Evolutionary conservation across 1,140 invertebrate species (phyloP).

Genomic region (Araneus ventricosus): DNA sequence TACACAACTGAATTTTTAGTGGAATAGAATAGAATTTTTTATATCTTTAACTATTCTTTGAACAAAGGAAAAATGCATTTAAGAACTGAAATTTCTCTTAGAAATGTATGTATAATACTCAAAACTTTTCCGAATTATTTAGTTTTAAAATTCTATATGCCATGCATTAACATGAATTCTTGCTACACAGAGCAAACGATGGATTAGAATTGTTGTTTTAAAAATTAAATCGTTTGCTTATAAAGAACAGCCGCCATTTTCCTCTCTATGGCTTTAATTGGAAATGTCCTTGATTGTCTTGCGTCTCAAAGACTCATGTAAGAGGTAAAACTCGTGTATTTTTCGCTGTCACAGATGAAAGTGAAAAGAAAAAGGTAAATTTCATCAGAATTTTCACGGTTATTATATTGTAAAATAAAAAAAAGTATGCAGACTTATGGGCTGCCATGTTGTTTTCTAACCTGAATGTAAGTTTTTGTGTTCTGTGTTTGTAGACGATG

Average conservation of each 20-base stretch:
- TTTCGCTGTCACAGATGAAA: background rate
- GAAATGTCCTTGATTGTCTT: background rate
- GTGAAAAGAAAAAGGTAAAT: background rate
- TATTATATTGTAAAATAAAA: constrained; percentile 47
- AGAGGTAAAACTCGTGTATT: constrained; percentile 19
- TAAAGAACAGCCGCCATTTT: background rate
- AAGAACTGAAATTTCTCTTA: background rate
- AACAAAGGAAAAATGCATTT: constrained; percentile 50
- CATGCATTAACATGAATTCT: background rate
- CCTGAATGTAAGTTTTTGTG: constrained; percentile 58
- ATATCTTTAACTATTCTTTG: constrained; percentile 22
- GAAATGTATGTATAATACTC: background rate
- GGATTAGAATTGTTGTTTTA: background rate
- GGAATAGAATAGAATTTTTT: background rate
- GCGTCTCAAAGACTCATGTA: constrained; percentile 45
- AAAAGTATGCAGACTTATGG: constrained; percentile 8
- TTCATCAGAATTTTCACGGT: constrained; percentile 33
- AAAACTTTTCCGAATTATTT: constrained; percentile 35
- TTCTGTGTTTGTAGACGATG: constrained; percentile 71
- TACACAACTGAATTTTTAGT: background rate
- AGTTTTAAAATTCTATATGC: background rate
- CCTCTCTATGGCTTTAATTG: background rate
- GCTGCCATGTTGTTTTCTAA: constrained; percentile 69
- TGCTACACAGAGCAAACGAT: background rate
- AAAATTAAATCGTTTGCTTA: background rate